Percentiles rank a stretch among this genome's conserved stretches.
These are phyloP conservation scores for Lasioglossum malachurum DNA, from an alignment of 2,888 invertebrate species.

Conservation along the genomic window DNA sequence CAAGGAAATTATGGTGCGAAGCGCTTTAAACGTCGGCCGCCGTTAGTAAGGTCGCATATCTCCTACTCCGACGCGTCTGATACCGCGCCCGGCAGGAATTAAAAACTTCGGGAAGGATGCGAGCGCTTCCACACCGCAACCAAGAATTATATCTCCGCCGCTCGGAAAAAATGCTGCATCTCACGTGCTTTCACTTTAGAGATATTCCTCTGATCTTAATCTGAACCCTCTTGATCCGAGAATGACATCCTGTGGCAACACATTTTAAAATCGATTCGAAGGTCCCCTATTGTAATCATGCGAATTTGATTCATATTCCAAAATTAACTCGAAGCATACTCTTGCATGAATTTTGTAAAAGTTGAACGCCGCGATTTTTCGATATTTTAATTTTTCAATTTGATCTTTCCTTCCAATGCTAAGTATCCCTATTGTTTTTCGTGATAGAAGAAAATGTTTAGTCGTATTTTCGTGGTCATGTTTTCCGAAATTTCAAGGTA, in stretches of 20 bases:
- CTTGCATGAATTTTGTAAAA: too few species aligned
- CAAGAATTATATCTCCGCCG: not conserved
- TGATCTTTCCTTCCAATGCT: too few species aligned
- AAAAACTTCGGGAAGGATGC: constrained; percentile 61
- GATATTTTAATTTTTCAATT: too few species aligned
- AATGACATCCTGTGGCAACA: too few species aligned
- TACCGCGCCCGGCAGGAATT: constrained; percentile 58
- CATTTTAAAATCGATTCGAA: too few species aligned
- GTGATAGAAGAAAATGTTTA: too few species aligned
- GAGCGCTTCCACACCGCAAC: constrained; percentile 6
- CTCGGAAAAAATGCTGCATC: not conserved
- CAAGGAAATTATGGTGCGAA: constrained; percentile 77
- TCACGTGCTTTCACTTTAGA: not conserved
- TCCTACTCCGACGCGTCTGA: constrained; percentile 57
- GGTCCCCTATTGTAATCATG: too few species aligned
- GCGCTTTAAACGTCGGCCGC: constrained; percentile 75
- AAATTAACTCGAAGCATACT: too few species aligned
- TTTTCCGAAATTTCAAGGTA: too few species aligned
- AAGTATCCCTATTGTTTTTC: too few species aligned
- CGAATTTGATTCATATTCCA: not conserved
- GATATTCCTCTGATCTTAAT: not conserved
- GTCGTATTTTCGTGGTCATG: too few species aligned
- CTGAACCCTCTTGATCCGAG: not conserved
- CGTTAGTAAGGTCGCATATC: constrained; percentile 72
- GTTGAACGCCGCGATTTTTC: too few species aligned